Evolutionary conservation across 2,797 vertebrate species (phyloP), one percentile per base, ranked within the genome.

Genomic region (Alfaro cultratus): DNA sequence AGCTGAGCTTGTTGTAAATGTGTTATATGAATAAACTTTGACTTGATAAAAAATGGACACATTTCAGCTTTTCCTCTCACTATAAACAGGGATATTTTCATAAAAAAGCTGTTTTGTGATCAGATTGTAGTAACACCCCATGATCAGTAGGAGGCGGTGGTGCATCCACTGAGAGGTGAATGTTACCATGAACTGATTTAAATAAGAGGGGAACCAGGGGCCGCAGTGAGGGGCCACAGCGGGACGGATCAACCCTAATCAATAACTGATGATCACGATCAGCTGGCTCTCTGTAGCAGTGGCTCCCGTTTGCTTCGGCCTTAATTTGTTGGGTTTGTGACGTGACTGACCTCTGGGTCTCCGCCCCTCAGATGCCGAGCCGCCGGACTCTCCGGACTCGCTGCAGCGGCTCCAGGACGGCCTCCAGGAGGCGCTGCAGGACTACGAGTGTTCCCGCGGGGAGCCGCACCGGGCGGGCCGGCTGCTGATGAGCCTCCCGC

Each of bases 381-480:
- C 86, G 0, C 75, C 95, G 79, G 94, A 95, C 87, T 87, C 89
- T 18, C 85, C 81, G 0, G 95, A 95, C 77, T 81, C 87, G 0
- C 86, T 95, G 77, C 95, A 94, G 85, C 16, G 79, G 23, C 92
- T 96, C 53, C 95, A 95, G 93, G 95, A 96, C 8, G 77, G 46
- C 7, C 95, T 96, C 8, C 95, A 96, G 0, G 94, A 95, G 68
- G 95, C 95, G 0, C 89, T 96, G 73, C 94, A 95, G 92, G 95
- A 96, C 16, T 88, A 92, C 15, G 93, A 94, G 91, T 60, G 75
- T 26, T 79, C 84, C 53, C 87, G 46, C 34, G 15, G 51, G 5
- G 94, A 93, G 47, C 85, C 79, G 15, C 94, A 82, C 51, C 91
- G 95, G 0, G 91, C 86, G 0, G 95, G 95, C 0, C 89, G 92